These are phyloP conservation scores for Rotaria socialis DNA, from an alignment of 2,888 invertebrate genomes.

Conservation along the genomic window DNA sequence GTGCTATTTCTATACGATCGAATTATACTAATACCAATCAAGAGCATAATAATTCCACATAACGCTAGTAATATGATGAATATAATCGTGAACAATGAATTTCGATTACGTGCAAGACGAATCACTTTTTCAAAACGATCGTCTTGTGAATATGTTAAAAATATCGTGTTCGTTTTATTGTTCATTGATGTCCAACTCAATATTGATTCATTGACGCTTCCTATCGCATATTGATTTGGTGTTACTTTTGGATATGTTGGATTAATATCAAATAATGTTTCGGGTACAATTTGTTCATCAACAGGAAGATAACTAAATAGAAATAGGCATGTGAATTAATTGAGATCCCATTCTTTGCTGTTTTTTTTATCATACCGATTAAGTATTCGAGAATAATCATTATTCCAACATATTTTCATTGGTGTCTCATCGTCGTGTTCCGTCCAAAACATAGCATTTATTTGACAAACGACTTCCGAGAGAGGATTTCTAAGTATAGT, in stretches of 20 bases:
- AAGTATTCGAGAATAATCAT: neutral
- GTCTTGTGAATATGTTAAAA: neutral
- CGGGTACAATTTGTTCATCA: neutral
- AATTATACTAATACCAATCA: neutral
- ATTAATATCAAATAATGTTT: constrained; percentile 11
- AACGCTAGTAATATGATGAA: neutral
- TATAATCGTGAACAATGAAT: neutral
- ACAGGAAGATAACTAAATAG: neutral
- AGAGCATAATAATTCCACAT: neutral
- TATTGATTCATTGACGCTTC: neutral
- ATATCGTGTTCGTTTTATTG: neutral
- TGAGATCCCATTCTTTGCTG: neutral
- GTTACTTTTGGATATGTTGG: neutral
- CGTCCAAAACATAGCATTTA: neutral
- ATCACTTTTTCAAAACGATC: neutral
- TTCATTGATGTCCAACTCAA: neutral
- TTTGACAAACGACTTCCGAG: neutral
- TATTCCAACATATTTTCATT: neutral
- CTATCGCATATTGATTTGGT: neutral
- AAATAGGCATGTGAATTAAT: neutral
- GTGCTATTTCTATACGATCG: neutral
- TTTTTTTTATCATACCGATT: neutral
- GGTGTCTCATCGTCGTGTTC: neutral
- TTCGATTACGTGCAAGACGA: neutral
- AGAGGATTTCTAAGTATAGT: neutral